Conservation (phyloP, 1,140 invertebrate genomes). For the Drosophila persimilis region DNA sequence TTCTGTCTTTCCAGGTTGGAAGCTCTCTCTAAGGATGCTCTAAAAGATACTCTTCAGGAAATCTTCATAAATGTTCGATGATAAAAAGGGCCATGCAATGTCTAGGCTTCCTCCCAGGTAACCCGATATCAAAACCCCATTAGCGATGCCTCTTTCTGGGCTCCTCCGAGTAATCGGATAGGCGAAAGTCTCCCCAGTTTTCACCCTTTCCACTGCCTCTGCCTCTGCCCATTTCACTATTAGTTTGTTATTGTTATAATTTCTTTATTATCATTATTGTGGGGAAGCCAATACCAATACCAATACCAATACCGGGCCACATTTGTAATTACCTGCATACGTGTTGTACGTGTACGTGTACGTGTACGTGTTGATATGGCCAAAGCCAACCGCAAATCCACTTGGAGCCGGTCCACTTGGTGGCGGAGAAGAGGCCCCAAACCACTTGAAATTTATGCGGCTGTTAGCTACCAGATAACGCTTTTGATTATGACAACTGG, state of each 20-base stretch:
- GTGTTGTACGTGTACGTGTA: too few species aligned
- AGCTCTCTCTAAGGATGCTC: too few species aligned
- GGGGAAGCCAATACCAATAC: constrained; percentile 52
- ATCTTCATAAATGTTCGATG: background rate
- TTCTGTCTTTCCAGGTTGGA: too few species aligned
- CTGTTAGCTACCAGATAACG: constrained; percentile 79
- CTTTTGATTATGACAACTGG: constrained; percentile 79
- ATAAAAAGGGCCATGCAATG: constrained; percentile 26
- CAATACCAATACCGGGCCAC: constrained; percentile 37
- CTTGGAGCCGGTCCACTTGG: constrained; percentile 58
- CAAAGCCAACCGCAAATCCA: constrained; percentile 75
- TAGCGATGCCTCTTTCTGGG: background rate
- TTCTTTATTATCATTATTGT: constrained; percentile 74
- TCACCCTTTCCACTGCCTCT: constrained; percentile 13
- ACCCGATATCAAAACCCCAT: constrained; percentile 43
- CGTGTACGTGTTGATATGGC: constrained; percentile 60
- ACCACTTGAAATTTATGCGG: constrained; percentile 75
- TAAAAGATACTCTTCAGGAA: too few species aligned
- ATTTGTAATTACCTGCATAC: constrained; percentile 43
- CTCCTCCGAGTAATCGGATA: constrained; percentile 66
- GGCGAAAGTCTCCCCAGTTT: constrained; percentile 65
- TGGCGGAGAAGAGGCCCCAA: constrained; percentile 46
- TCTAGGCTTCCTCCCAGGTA: constrained; percentile 38
- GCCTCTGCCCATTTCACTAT: constrained; percentile 49
- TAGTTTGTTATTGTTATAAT: constrained; percentile 80